Evolutionary conservation across 2,888 invertebrate species (phyloP), one percentile per base, ranked within the genome.

Genomic region (Spodoptera littoralis): DNA sequence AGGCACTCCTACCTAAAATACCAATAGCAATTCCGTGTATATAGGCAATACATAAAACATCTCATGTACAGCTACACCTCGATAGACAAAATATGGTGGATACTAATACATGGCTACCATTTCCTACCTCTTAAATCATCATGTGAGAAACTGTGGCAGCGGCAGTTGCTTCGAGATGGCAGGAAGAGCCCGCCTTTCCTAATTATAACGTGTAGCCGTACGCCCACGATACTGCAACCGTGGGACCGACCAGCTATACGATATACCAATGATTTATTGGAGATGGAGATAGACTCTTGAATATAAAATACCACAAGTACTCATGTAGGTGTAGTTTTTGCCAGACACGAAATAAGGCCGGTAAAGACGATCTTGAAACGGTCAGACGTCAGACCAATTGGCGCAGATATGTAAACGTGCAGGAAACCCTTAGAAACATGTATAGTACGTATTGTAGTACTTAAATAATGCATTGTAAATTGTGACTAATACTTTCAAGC

Each of bases 171-270:
- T 51, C 43, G 52, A 51, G 55, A 62, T 44, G 63, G 62, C 80
- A 81, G 81, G 81, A 81, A 81, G 80, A 65, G 59, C 59, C 82
- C 86, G 81, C 84, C 85, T 77, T 58, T 61, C 67, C 65, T 86
- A 87, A 86, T 86, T 86, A 86, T 82, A 83, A 69, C 62, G 70
- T 73, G 71, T 76, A 76, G 73, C 63, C 60, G 46, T 48, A 72
- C 84, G 83, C 84, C 84, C 81, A 83, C 80, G 59, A 54, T 75
- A 72, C 62, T 65, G 71, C 64, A 70, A 63, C 65, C 74, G 67
- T 79, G 73, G 50, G 76, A 68, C 50, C 61, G 58, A 48, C 42
- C 59, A 53, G 49, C 50, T 64, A 51, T 27, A 36, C 50, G 45
- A 54, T 53, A 49, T 47, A 42, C 22, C 11, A 8, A 69, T 71